Percentiles rank a stretch among this genome's conserved stretches.
Conservation (phyloP, 2,888 invertebrate genomes). For the Drosophila antonietae region DNA sequence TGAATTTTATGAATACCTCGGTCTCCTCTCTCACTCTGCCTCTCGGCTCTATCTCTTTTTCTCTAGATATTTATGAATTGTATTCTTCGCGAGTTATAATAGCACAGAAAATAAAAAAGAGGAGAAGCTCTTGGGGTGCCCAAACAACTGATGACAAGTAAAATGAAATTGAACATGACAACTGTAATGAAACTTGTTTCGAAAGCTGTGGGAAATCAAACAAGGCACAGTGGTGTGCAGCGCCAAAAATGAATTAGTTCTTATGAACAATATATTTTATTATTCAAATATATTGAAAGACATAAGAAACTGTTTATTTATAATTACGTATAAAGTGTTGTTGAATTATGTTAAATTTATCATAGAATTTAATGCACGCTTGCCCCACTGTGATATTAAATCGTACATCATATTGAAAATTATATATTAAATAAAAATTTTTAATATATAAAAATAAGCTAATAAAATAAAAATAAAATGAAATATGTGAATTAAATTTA, state of each 20-base stretch:
- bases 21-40: not conserved
- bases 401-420: too few species aligned
- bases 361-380: too few species aligned
- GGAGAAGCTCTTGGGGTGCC: conserved; percentile 66
- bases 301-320: not conserved
- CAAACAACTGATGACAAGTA: conserved; percentile 63
- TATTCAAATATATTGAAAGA: not conserved
- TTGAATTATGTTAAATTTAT: too few species aligned
- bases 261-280: not conserved
- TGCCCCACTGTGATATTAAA: too few species aligned
- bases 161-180: conserved; percentile 79
- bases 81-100: conserved; percentile 56
- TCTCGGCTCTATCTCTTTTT: conserved; percentile 6
- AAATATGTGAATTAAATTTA: too few species aligned
- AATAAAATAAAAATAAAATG: too few species aligned
- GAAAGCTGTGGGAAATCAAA: conserved; percentile 40
- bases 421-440: too few species aligned
- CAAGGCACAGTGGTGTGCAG: conserved; percentile 42
- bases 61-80: conserved; percentile 72
- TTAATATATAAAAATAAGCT: too few species aligned
- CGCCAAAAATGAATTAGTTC: not conserved
- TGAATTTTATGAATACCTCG: conserved; percentile 74
- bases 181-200: conserved; percentile 72
- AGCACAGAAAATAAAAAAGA: conserved; percentile 41
- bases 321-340: not conserved